A percentile compares a stretch with the other conserved stretches of the same genome.
These are phyloP conservation scores for Silvanus unidentatus DNA, from an alignment of 2,888 invertebrate genomes.

Conservation along the genomic window DNA sequence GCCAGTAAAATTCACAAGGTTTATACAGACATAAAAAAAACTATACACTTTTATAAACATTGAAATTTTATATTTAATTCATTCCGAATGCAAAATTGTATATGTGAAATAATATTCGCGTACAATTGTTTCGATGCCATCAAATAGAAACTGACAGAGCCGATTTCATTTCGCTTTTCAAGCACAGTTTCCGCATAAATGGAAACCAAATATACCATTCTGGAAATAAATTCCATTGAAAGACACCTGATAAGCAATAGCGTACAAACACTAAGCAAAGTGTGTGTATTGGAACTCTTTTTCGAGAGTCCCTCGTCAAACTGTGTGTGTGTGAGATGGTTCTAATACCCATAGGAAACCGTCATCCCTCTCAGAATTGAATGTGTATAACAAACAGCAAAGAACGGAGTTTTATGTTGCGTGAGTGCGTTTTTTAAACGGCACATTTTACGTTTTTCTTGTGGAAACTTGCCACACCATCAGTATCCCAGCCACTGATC, in stretches of 20 bases:
- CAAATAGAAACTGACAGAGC: neutral
- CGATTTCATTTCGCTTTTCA: neutral
- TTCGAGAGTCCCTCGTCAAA: neutral
- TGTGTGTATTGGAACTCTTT: no score
- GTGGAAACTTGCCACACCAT: no score
- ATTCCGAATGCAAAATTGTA: no score
- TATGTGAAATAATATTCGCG: no score
- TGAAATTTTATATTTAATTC: no score
- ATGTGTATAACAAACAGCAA: no score
- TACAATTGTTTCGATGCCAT: neutral
- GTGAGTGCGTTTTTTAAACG: no score
- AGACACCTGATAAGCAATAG: conserved; percentile 2
- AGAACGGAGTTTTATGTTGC: no score
- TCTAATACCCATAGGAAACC: neutral
- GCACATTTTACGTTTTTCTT: no score
- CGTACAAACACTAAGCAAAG: neutral
- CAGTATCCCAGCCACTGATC: neutral
- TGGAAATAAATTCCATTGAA: neutral
- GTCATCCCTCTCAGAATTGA: no score
- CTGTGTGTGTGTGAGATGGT: neutral
- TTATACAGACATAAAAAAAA: conserved; percentile 25
- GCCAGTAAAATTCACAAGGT: conserved; percentile 15
- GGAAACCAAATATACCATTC: neutral
- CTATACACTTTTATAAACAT: no score
- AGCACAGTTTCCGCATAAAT: neutral